Percentiles rank a stretch among this genome's conserved stretches.
Conservation (phyloP, 2,113 vertebrate species). For the Kryptolebias marmoratus region DNA sequence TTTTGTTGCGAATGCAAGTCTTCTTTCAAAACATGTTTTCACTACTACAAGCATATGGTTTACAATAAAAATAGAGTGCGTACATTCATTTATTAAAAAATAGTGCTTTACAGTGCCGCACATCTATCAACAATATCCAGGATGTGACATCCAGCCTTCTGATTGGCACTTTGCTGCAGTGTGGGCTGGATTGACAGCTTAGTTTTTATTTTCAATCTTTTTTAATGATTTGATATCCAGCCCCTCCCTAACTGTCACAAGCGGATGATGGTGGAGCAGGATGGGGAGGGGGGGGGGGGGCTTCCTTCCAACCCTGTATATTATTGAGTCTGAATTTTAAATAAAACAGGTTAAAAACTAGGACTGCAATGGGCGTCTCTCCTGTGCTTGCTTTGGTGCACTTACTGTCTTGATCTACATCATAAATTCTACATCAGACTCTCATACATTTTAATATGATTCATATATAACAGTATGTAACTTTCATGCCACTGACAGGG, state of each 20-base stretch:
- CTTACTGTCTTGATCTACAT: too few relatives aligned
- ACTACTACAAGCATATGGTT: background rate
- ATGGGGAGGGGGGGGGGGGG: background rate
- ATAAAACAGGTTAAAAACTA: too few relatives aligned
- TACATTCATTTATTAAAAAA: conserved; percentile 34
- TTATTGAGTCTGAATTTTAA: background rate
- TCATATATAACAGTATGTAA: background rate
- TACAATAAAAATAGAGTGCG: background rate
- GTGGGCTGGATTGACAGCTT: conserved; percentile 56
- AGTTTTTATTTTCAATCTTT: conserved; percentile 38
- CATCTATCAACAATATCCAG: conserved; percentile 30
- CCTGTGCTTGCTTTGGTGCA: too few relatives aligned
- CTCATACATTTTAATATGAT: background rate
- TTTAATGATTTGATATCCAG: conserved; percentile 38
- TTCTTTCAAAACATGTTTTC: too few relatives aligned
- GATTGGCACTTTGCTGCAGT: conserved; percentile 54
- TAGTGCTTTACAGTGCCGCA: conserved; percentile 30
- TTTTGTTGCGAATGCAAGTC: conserved; percentile 4
- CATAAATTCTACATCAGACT: too few relatives aligned
- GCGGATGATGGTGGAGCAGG: background rate
- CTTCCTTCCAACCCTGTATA: background rate
- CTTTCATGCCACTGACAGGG: background rate
- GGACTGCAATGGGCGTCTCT: too few relatives aligned
- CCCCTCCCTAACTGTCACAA: conserved; percentile 23
- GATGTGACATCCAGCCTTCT: conserved; percentile 49